Percentiles rank a stretch among this genome's conserved stretches.
Evolutionary conservation across 2,113 vertebrate species (phyloP).

Genomic region (Thomomys bottae): DNA sequence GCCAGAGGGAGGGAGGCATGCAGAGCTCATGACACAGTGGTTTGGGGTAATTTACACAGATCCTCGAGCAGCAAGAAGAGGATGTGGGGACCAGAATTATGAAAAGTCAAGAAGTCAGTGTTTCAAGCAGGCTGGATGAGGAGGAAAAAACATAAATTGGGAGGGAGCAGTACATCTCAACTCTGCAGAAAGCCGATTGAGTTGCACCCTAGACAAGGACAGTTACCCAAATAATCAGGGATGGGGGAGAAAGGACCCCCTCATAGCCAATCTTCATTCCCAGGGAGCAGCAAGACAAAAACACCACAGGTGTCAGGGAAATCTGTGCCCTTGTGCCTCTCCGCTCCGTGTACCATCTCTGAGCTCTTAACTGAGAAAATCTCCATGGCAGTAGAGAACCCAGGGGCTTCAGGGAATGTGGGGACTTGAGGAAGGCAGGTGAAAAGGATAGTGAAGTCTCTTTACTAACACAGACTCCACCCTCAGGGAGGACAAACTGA

Average conservation of each 20-base stretch:
- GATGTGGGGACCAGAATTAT: not conserved
- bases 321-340: not conserved
- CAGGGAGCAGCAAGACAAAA: not conserved
- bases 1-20: not conserved
- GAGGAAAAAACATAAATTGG: not conserved
- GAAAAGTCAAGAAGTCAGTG: not conserved
- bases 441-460: not conserved
- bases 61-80: not conserved
- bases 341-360: not conserved
- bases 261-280: no score
- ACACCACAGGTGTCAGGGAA: not conserved
- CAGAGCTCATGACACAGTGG: not conserved
- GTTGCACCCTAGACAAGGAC: not conserved
- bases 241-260: not conserved
- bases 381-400: no score
- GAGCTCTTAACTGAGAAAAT: not conserved
- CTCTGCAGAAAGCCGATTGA: not conserved
- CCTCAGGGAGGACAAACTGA: not conserved
- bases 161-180: not conserved
- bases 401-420: not conserved
- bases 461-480: not conserved
- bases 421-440: not conserved
- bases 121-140: not conserved
- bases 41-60: not conserved
- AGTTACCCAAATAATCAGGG: not conserved